Evolutionary conservation across 2,888 invertebrate species (phyloP).

Genomic region (Colostygia pectinataria): DNA sequence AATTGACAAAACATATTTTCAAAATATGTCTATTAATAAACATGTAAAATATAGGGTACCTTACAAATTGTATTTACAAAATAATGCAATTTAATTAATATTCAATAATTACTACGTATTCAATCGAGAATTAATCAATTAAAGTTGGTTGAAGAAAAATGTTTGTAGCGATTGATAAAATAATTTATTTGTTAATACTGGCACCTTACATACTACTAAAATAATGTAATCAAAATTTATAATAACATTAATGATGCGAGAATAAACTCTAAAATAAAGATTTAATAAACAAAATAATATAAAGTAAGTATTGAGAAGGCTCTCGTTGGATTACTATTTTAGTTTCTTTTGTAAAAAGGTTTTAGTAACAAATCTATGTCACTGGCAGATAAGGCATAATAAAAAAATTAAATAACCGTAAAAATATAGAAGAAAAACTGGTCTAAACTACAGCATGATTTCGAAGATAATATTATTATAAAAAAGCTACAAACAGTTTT

Average conservation of each 20-base stretch:
- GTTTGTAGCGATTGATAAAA: slow-evolving; percentile 32
- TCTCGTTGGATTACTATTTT: no score
- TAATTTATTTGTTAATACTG: slow-evolving; percentile 21
- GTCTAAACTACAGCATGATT: background rate
- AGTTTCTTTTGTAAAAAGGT: no score
- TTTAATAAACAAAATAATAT: no score
- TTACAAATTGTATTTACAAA: slow-evolving; percentile 81
- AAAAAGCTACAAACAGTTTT: slow-evolving; percentile 37
- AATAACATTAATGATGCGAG: no score
- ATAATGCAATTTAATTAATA: slow-evolving; percentile 69
- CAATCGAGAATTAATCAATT: slow-evolving; percentile 58
- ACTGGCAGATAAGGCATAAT: no score
- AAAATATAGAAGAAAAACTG: no score
- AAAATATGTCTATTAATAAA: slow-evolving; percentile 80
- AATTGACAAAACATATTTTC: slow-evolving; percentile 83
- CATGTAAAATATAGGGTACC: slow-evolving; percentile 78
- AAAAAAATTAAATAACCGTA: no score
- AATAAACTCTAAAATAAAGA: no score
- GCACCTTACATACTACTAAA: no score
- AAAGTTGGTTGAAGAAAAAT: slow-evolving; percentile 38
- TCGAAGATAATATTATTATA: background rate
- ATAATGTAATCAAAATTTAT: no score
- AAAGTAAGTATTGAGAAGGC: no score
- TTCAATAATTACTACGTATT: slow-evolving; percentile 46
- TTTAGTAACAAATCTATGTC: no score